Evolutionary conservation across 2,888 invertebrate genomes (phyloP).

Genomic region (Plebejus melissa): DNA sequence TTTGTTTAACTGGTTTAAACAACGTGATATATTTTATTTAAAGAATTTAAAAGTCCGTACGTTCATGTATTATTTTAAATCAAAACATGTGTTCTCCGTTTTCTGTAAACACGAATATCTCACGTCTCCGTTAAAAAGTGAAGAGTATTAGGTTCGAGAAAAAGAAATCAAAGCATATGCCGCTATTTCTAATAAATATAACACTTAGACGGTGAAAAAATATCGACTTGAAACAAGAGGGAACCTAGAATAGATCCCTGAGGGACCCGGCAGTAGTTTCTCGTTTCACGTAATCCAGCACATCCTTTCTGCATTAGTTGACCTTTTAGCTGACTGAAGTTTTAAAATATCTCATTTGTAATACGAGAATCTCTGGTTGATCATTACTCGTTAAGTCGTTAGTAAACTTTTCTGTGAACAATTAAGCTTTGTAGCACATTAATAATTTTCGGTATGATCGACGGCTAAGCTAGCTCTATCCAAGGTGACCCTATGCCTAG

Average conservation of each 20-base stretch:
- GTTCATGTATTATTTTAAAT: slow-evolving; percentile 14
- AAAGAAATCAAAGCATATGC: slow-evolving; percentile 58
- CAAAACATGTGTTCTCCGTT: slow-evolving; percentile 25
- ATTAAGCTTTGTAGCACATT: slow-evolving; percentile 4
- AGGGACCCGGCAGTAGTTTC: slow-evolving; percentile 65
- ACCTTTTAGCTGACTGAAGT: slow-evolving; percentile 28
- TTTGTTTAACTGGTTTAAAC: background rate
- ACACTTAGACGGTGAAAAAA: slow-evolving; percentile 44
- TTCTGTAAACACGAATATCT: slow-evolving; percentile 26
- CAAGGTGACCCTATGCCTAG: background rate
- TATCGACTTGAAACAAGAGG: slow-evolving; percentile 46
- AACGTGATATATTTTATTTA: background rate
- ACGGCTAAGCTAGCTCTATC: background rate
- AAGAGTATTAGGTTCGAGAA: slow-evolving; percentile 36
- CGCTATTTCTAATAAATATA: slow-evolving; percentile 73
- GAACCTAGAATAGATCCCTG: slow-evolving; percentile 74
- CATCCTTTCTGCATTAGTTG: slow-evolving; percentile 36
- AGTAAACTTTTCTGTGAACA: background rate
- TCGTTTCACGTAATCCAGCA: slow-evolving; percentile 53
- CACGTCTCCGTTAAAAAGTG: slow-evolving; percentile 26
- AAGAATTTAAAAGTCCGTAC: background rate
- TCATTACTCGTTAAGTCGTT: slow-evolving; percentile 6
- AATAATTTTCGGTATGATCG: background rate
- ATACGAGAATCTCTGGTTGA: background rate
- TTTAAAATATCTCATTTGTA: slow-evolving; percentile 21